Conservation (phyloP, 2,113 vertebrate genomes). For the Neolamprologus devosi region DNA sequence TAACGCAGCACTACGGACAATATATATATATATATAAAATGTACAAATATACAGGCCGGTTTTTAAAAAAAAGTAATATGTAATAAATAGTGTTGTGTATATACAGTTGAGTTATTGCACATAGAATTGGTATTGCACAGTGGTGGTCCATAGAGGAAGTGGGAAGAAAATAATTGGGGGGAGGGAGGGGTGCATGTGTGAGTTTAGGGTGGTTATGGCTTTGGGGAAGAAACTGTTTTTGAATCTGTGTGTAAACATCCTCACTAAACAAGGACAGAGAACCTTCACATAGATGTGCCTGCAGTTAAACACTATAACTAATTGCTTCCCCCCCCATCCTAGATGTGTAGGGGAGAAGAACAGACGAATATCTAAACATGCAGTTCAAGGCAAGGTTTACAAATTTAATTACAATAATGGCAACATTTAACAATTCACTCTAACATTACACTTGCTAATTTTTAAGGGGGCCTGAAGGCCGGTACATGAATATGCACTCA, state of each 20-base stretch:
- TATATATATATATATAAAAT: too few relatives aligned
- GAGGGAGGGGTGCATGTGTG: too few relatives aligned
- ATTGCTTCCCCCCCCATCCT: background rate
- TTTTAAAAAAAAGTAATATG: too few relatives aligned
- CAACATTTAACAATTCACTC: background rate
- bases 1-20: too few relatives aligned
- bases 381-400: background rate
- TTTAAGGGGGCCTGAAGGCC: background rate
- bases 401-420: background rate
- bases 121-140: too few relatives aligned
- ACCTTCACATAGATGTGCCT: background rate
- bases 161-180: too few relatives aligned
- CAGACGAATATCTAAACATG: background rate
- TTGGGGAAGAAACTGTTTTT: too few relatives aligned
- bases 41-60: too few relatives aligned
- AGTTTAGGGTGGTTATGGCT: too few relatives aligned
- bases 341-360: background rate
- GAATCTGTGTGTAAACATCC: background rate
- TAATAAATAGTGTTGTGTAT: too few relatives aligned
- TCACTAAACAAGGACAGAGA: background rate
- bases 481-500: background rate
- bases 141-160: too few relatives aligned
- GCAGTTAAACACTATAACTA: background rate
- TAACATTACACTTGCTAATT: background rate
- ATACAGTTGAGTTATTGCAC: too few relatives aligned